Conservation (phyloP, 1,140 invertebrate genomes). For the Cheumatopsyche charites region DNA sequence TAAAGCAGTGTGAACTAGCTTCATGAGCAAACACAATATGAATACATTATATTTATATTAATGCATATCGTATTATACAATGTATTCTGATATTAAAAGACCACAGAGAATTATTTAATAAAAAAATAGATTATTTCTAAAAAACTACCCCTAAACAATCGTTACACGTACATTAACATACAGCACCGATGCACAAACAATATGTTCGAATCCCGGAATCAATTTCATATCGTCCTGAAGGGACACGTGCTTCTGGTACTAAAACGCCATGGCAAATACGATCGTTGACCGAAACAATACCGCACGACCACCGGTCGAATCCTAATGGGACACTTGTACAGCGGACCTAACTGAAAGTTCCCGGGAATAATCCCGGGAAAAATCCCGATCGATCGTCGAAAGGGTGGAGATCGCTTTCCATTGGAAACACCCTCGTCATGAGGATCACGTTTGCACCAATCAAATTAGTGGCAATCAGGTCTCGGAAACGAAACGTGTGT, state of each 20-base stretch:
- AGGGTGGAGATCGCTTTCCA: background rate
- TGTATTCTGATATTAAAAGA: no score
- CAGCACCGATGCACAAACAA: no score
- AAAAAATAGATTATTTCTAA: no score
- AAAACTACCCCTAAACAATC: no score
- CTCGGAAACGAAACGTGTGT: constrained; percentile 44
- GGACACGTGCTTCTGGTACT: constrained; percentile 29
- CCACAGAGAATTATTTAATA: no score
- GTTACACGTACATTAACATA: no score
- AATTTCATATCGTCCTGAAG: constrained; percentile 6
- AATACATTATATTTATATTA: no score
- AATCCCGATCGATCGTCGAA: no score
- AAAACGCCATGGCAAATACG: constrained; percentile 34
- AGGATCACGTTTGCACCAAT: constrained; percentile 48
- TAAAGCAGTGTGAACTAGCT: no score
- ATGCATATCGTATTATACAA: no score
- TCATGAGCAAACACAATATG: no score
- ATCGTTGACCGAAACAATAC: constrained; percentile 27
- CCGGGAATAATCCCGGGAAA: background rate
- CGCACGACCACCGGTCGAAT: constrained; percentile 10
- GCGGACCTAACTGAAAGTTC: background rate
- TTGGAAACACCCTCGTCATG: background rate
- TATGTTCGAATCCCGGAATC: no score
- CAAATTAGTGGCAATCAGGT: constrained; percentile 49
- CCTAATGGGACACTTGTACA: constrained; percentile 7